Evolutionary conservation across 1,140 invertebrate genomes (phyloP), one percentile per base, ranked within the genome.

Genomic region (Phenacoccus solenopsis): DNA sequence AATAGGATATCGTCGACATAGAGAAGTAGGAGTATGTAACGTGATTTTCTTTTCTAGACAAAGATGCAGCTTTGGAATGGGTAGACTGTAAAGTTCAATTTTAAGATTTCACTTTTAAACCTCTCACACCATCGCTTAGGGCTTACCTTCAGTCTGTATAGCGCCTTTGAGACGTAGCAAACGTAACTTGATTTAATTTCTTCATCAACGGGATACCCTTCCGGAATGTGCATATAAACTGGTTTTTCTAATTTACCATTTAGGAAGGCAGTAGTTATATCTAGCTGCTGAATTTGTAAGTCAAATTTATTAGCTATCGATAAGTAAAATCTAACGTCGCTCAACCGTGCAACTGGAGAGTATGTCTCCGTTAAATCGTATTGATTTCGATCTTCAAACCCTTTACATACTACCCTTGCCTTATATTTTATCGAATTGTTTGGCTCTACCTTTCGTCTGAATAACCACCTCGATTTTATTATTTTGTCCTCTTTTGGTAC

Each of bases 331-430:
- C 79, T 72, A 1, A 81, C 68, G 22, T 77, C 75, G 28, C 74
- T 74, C 71, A 75, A 72, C 25, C 75, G 70, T 1, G 77, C 72
- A 0, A 78, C 76, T 64, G 76, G 77, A 3, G 76, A 74, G 74
- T 78, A 80, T 16, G 74, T 77, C 61, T 79, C 76, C 16, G 72
- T 59, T 71, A 77, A 80, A 72, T 79, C 76, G 30, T 74, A 69
- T 68, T 76, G 76, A 64, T 73, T 69, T 24, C 70, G 71, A 72
- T 80, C 79, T 16, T 68, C 71, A 73, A 76, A 81, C 10, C 81
- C 80, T 72, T 79, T 78, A 5, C 79, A 78, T 4, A 83, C 79
- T 16, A 81, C 70, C 35, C 80, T 70, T 24, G 80, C 80, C 72
- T 80, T 80, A 67, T 77, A 77, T 64, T 5, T 32, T 32, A 13